Base-by-base conservation (phyloP, 1,140 invertebrate genomes). In the Kradibia gibbosae region DNA sequence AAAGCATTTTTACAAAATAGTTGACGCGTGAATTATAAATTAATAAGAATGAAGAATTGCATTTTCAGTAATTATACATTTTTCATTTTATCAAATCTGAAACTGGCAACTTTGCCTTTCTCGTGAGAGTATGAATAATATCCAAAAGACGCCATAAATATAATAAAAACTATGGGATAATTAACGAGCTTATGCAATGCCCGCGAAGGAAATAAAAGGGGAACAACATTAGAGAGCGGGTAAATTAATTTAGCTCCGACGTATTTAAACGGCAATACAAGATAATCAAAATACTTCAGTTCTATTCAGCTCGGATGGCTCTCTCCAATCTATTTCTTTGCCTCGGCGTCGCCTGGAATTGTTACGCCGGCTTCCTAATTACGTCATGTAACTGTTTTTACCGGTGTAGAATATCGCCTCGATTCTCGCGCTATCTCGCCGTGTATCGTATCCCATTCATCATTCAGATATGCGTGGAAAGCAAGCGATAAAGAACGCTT, bases 311-410 rank as follows among this genome's bases (percentile, higher is more conserved):
- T 48, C 25, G 28, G 34, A 48, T 42, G 36, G 15, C 57, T 60
- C 7, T 13, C 60, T 65, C 31, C 13, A 74, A 55, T 53, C 50
- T 8, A 55, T 17, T 77, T 45, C 60, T 65, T 77, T 45, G 17
- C 39, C 39, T 34, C 28, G 13, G 45, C 13, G 34, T 15, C 34
- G 22, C 39, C 39, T 13, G 65, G 36, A 79, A 79, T 71, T 31
- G 67, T 71, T 79, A 71, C 65, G 48, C 39, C 48, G 65, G n/a
- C 67, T 60, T 80, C 50, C n/a, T 73, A 80, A 80, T 80, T 80
- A 39, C 67, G 50, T 60, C 50, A 60, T 67, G 53, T 73, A 80
- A 73, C 53, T 80, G 78, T 80, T 73, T 78, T 78, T 34, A 71
- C 20, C 65, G 34, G 50, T 48, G 39, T 34, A 36, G 60, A 45